phyloP scores from a whole-genome alignment of 2,888 invertebrate genomes.

The Mythimna pallens region DNA sequence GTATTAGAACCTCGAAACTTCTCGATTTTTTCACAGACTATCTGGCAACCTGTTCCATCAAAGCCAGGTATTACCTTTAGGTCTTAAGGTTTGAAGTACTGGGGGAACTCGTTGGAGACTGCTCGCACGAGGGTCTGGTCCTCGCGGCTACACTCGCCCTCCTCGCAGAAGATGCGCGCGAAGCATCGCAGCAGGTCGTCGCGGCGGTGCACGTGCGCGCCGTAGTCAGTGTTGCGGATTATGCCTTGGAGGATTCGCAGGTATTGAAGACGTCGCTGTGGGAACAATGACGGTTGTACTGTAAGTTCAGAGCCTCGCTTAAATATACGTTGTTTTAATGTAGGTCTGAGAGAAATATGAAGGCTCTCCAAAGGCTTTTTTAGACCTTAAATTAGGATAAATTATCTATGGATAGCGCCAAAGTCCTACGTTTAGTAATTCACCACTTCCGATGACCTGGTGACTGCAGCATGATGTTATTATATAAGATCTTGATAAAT shows the following conservation, averaged over 20 bases:
- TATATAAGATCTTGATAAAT: too few species aligned
- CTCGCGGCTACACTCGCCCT: conserved; percentile 93
- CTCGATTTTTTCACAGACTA: conserved; percentile 1
- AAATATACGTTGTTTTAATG: not conserved
- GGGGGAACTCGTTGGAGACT: conserved; percentile 96
- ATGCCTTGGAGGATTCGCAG: conserved; percentile 95
- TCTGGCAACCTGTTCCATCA: conserved; percentile 45
- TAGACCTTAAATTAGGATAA: too few species aligned
- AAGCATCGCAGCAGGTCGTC: conserved; percentile 96
- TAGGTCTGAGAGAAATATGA: not conserved
- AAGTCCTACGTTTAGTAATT: not conserved
- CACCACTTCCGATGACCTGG: not conserved
- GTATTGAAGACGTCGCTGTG: conserved; percentile 94
- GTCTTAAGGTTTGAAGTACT: conserved; percentile 92
- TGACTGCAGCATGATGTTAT: not conserved
- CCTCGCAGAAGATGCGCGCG: conserved; percentile 96
- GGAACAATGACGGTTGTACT: conserved; percentile 7
- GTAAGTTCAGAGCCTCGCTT: not conserved
- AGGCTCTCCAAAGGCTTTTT: not conserved
- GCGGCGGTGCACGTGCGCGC: conserved; percentile 94
- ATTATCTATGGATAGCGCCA: too few species aligned
- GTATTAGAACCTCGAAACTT: conserved; percentile 18
- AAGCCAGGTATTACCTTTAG: conserved; percentile 39
- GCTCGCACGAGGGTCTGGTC: conserved; percentile 95
- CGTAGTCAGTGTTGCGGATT: conserved; percentile 95